A percentile compares a stretch with the other conserved stretches of the same genome.
These are phyloP conservation scores for Elysia crispata DNA, from an alignment of 2,888 invertebrate species.

Conservation along the genomic window DNA sequence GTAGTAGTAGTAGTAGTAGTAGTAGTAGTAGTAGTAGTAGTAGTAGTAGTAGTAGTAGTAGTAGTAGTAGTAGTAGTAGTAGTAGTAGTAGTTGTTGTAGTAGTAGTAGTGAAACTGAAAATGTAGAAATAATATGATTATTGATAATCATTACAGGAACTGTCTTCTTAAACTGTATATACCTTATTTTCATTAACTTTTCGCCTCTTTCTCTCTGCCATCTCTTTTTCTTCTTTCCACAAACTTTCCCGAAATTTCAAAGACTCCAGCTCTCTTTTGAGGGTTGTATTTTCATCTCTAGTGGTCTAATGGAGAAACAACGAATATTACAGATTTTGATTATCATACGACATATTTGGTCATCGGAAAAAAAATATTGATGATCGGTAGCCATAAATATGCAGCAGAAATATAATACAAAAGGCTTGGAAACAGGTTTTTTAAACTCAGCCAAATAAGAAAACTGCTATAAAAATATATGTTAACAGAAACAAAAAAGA, in stretches of 20 bases:
- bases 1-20: constrained; percentile 33
- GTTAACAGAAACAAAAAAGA: no score
- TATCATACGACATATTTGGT: no score
- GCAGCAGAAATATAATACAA: no score
- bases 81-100: constrained; percentile 33
- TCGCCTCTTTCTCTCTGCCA: constrained; percentile 11
- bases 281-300: constrained; percentile 20
- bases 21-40: constrained; percentile 35
- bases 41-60: constrained; percentile 42
- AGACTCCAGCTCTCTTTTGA: constrained; percentile 34
- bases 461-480: no score
- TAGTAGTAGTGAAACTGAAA: constrained; percentile 20
- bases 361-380: no score
- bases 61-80: constrained; percentile 39
- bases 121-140: no score
- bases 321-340: no score
- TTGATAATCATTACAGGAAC: background rate
- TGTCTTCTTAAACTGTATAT: background rate
- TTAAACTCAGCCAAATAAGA: no score
- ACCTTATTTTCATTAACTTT: background rate
- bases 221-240: constrained; percentile 22
- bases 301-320: background rate
- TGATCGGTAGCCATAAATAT: no score
- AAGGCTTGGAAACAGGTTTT: no score
- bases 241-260: constrained; percentile 5